Percentiles rank a stretch among this genome's conserved stretches.
Evolutionary conservation across 2,113 vertebrate species (phyloP).

Genomic region (Pollimyrus isidori): DNA sequence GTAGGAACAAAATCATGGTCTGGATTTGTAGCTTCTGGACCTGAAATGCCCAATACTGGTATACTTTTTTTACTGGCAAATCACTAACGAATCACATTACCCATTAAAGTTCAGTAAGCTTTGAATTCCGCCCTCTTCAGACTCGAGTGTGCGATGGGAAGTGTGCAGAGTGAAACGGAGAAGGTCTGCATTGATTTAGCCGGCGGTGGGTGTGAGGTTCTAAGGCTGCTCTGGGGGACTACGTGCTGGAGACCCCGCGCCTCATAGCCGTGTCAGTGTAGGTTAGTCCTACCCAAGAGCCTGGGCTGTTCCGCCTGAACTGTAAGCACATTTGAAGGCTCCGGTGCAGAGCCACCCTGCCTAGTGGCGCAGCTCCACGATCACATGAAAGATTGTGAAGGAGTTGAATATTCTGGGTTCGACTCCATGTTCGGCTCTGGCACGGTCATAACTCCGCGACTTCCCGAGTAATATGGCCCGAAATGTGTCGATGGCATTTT

Average conservation of each 20-base stretch:
- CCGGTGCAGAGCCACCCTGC: not conserved
- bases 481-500: slow-evolving; percentile 9
- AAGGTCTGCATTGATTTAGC: not conserved
- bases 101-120: not conserved
- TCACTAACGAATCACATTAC: not conserved
- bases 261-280: not conserved
- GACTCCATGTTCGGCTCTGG: not conserved
- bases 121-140: not conserved
- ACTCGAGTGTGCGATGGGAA: not conserved
- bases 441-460: not conserved
- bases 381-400: not conserved
- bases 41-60: too few species aligned
- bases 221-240: not conserved
- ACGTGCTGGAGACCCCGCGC: not conserved
- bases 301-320: not conserved
- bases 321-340: not conserved
- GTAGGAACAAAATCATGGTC: too few species aligned
- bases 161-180: not conserved
- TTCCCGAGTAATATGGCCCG: not conserved
- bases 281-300: not conserved
- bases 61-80: slow-evolving; percentile 1
- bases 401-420: not conserved
- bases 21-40: too few species aligned
- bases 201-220: not conserved
- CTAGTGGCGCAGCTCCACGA: not conserved